Conservation (phyloP, 30 jellyfish, hydroid and myxozoan species). For the Chironex yamaguchii region DNA sequence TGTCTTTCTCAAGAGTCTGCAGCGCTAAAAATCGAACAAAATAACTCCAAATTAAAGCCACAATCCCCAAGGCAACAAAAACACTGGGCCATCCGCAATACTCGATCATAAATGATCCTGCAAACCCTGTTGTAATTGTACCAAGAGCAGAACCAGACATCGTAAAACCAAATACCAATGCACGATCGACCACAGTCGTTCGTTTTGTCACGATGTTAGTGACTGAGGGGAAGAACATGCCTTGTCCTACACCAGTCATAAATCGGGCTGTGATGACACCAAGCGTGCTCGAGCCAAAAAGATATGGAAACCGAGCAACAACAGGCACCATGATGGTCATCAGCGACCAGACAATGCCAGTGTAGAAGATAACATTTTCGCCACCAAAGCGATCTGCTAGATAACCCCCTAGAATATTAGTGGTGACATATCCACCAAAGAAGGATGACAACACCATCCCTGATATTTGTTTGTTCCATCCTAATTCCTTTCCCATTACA, state of each 20-base stretch:
- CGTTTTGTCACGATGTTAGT: constrained; percentile 80
- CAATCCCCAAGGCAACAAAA: constrained; percentile 74
- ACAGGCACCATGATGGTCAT: constrained; percentile 82
- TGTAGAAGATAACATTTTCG: constrained; percentile 80
- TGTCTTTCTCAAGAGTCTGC: constrained; percentile 10
- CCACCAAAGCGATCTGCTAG: constrained; percentile 97
- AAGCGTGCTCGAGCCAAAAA: constrained; percentile 71
- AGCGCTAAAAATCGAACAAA: constrained; percentile 35
- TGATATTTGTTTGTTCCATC: constrained; percentile 97
- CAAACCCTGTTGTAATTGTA: constrained; percentile 88
- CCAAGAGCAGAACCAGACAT: constrained; percentile 97
- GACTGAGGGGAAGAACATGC: constrained; percentile 95
- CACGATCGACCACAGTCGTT: constrained; percentile 80
- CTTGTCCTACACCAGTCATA: constrained; percentile 99
- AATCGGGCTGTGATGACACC: constrained; percentile 87
- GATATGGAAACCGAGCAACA: constrained; percentile 73
- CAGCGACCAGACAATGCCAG: constrained; percentile 79
- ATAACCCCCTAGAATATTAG: constrained; percentile 95
- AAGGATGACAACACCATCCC: constrained; percentile 99
- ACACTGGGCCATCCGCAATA: constrained; percentile 89
- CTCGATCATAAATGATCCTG: constrained; percentile 91
- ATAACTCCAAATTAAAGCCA: constrained; percentile 73
- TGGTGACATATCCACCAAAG: constrained; percentile 94
- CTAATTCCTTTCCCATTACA: constrained; percentile 86
- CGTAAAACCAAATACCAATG: constrained; percentile 84